Evolutionary conservation across 2,797 vertebrate genomes (phyloP).

Genomic region (Pipistrellus pygmaeus): DNA sequence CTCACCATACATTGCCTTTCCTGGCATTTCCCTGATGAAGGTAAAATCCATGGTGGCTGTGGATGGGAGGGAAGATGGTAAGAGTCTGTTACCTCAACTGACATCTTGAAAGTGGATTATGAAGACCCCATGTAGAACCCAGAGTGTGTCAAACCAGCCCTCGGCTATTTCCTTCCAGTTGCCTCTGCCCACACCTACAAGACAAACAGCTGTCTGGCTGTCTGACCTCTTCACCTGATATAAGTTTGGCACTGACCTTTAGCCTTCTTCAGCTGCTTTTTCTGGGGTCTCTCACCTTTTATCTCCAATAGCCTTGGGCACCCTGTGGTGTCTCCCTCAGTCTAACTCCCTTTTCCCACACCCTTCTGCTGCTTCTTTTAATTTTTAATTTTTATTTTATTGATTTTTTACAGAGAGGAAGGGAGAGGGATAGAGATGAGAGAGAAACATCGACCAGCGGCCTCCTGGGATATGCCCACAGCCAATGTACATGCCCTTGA

Average conservation of each 20-base stretch:
- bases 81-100: neutral
- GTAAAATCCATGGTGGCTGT: neutral
- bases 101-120: neutral
- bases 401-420: no score
- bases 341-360: no score
- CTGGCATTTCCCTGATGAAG: neutral
- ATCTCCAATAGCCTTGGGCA: neutral
- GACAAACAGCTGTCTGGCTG: neutral
- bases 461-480: no score
- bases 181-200: neutral
- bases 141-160: neutral
- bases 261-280: neutral
- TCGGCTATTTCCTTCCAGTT: neutral
- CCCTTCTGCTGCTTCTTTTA: neutral
- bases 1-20: neutral
- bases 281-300: neutral
- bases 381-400: no score
- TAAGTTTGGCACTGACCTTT: neutral
- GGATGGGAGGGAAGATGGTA: neutral
- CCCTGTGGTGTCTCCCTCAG: neutral
- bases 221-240: neutral
- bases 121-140: neutral
- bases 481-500: no score
- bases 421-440: no score
- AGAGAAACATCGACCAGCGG: no score